Evolutionary conservation across 2,797 vertebrate genomes (phyloP).

Genomic region (Acanthornis magna): DNA sequence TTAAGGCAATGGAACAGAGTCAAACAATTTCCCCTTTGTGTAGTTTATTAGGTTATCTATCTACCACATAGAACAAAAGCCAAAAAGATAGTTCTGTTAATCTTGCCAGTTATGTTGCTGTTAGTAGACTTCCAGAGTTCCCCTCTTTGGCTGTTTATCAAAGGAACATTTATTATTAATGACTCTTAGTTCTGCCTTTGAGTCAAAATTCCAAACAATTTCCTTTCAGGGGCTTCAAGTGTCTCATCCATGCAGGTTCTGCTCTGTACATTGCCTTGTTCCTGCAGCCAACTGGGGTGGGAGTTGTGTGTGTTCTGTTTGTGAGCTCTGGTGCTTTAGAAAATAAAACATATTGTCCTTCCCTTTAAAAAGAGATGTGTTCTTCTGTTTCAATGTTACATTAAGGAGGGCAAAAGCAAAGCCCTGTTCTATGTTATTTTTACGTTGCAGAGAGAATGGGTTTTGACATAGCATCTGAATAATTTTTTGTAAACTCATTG

Average conservation of each 20-base stretch:
- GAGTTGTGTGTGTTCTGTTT: not conserved
- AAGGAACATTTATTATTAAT: not conserved
- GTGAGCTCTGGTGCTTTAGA: not conserved
- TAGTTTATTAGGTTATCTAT: not conserved
- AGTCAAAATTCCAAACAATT: not conserved
- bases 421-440: not conserved
- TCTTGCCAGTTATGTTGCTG: not conserved
- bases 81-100: not conserved
- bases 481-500: not conserved
- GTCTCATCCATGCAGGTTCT: not conserved
- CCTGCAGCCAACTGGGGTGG: not conserved
- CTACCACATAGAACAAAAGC: not conserved
- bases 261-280: not conserved
- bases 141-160: slow-evolving; percentile 1
- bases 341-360: not conserved
- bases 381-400: not conserved
- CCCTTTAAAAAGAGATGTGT: not conserved
- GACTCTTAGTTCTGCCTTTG: not conserved
- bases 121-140: not conserved
- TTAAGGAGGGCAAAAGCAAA: not conserved
- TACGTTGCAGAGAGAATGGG: not conserved
- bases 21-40: not conserved
- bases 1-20: not conserved
- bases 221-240: not conserved
- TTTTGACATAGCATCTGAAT: not conserved